A percentile compares a stretch with the other conserved stretches of the same genome.
These are phyloP conservation scores for Prietella phreatophila DNA, from an alignment of 2,113 vertebrate genomes.

Conservation along the genomic window DNA sequence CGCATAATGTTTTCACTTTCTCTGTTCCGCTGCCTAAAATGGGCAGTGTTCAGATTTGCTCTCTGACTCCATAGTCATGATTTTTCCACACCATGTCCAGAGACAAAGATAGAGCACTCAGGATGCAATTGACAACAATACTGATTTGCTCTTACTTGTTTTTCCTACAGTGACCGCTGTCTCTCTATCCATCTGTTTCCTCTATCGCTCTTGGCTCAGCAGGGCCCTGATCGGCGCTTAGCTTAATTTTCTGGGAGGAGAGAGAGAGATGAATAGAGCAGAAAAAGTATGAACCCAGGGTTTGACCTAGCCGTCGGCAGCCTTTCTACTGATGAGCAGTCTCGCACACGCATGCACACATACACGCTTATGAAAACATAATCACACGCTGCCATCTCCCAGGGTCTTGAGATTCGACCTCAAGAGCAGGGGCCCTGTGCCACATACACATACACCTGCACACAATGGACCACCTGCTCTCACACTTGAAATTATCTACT, in stretches of 20 bases:
- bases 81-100: background rate
- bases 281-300: constrained; percentile 2
- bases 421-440: constrained; percentile 1
- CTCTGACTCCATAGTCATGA: constrained; percentile 1
- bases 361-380: constrained; percentile 19
- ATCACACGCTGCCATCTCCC: constrained; percentile 28
- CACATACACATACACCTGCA: background rate
- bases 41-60: background rate
- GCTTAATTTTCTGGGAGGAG: constrained; percentile 31
- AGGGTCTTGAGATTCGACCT: background rate
- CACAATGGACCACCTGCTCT: constrained; percentile 17
- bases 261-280: constrained; percentile 7
- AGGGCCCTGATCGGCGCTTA: constrained; percentile 29
- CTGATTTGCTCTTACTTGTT: background rate
- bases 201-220: constrained; percentile 22
- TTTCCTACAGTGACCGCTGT: constrained; percentile 27
- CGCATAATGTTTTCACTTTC: background rate
- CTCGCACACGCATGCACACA: background rate
- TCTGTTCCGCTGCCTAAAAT: background rate
- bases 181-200: constrained; percentile 22
- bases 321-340: constrained; percentile 24
- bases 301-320: constrained; percentile 41
- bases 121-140: constrained; percentile 1
- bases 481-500: constrained; percentile 36
- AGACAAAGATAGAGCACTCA: background rate